phyloP scores from a whole-genome alignment of 2,888 invertebrate genomes.

The Apodemia duryi region DNA sequence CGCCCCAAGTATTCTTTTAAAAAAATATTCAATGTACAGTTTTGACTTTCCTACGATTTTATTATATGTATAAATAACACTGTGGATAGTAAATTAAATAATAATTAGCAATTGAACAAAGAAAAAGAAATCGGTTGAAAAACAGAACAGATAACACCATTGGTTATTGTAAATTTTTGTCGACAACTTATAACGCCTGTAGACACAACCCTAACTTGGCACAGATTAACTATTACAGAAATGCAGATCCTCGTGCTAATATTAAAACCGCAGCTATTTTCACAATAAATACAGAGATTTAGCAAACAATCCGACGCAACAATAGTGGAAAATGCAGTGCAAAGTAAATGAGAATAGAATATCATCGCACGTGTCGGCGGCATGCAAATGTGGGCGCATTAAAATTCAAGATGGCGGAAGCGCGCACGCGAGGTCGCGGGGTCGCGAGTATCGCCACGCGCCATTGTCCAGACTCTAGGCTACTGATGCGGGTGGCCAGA shows the following conservation, averaged over 20 bases:
- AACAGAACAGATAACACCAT: too few species aligned
- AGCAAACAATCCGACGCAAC: constrained; percentile 31
- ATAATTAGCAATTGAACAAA: too few species aligned
- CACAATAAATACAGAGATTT: constrained; percentile 22
- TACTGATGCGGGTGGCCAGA: constrained; percentile 45
- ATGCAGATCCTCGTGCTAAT: constrained; percentile 1
- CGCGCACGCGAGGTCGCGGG: constrained; percentile 75
- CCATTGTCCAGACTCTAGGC: constrained; percentile 60
- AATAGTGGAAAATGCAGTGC: constrained; percentile 26
- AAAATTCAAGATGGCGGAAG: constrained; percentile 77
- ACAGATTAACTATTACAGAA: constrained; percentile 7
- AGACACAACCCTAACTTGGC: constrained; percentile 1
- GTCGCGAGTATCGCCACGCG: constrained; percentile 68
- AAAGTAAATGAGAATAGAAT: constrained; percentile 64
- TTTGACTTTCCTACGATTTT: too few species aligned
- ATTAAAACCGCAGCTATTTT: constrained; percentile 23
- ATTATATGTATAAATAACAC: too few species aligned
- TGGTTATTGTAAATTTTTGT: not conserved
- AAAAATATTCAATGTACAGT: too few species aligned
- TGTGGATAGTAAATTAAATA: too few species aligned
- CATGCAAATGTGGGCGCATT: constrained; percentile 70
- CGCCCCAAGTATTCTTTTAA: too few species aligned
- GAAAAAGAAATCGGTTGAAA: too few species aligned
- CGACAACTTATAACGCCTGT: not conserved
- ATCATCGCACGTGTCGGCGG: constrained; percentile 66